These are phyloP conservation scores for Hirtodrosophila alboralis DNA, from an alignment of 2,888 invertebrate species.

Conservation along the genomic window DNA sequence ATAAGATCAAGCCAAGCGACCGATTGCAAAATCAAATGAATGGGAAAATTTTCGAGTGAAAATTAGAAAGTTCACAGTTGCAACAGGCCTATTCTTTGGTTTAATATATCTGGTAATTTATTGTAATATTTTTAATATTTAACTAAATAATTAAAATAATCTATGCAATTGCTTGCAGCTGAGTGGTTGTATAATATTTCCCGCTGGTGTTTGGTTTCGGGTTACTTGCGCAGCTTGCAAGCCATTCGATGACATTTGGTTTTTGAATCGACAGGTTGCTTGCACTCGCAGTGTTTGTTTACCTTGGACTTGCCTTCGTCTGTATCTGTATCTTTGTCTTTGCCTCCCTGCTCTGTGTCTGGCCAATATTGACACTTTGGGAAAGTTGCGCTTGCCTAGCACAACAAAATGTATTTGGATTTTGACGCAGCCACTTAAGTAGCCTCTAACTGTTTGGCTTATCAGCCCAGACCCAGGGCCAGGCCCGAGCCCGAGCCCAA, in stretches of 20 bases:
- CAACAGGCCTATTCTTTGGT: constrained; percentile 9
- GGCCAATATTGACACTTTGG: constrained; percentile 66
- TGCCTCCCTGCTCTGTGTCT: constrained; percentile 20
- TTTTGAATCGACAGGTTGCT: constrained; percentile 26
- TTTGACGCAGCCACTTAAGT: constrained; percentile 64
- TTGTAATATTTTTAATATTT: too few relatives aligned
- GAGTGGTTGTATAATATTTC: constrained; percentile 2
- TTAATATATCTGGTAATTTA: too few relatives aligned
- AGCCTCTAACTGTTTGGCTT: constrained; percentile 46
- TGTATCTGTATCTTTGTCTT: not conserved
- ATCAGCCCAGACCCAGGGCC: constrained; percentile 23
- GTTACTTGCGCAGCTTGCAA: constrained; percentile 11
- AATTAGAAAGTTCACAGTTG: constrained; percentile 65
- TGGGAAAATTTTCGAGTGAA: constrained; percentile 34
- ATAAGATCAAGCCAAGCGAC: constrained; percentile 24
- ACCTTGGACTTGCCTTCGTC: constrained; percentile 28
- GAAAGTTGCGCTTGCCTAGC: constrained; percentile 68
- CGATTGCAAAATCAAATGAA: constrained; percentile 45
- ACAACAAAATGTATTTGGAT: constrained; percentile 51
- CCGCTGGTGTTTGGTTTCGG: constrained; percentile 39
- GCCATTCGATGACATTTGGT: constrained; percentile 21
- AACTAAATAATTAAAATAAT: too few relatives aligned
- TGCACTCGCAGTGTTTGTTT: constrained; percentile 38
- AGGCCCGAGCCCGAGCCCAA: not conserved
- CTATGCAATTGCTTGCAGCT: too few relatives aligned